A percentile compares a stretch with the other conserved stretches of the same genome.
Evolutionary conservation across 2,113 vertebrate genomes (phyloP).

Genomic region (Scomber japonicus): DNA sequence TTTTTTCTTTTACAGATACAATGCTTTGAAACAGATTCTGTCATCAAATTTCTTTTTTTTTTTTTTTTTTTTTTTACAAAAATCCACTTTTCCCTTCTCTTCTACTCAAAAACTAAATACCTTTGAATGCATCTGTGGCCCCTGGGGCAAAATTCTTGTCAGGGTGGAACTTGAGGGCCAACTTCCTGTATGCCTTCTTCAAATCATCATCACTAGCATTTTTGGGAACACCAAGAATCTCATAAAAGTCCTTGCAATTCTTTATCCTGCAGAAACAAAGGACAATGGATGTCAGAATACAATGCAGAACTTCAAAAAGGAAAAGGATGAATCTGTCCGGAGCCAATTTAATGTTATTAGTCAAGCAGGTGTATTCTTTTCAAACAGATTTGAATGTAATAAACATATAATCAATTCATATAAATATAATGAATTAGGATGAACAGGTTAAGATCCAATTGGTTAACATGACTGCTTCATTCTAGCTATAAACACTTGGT

Average conservation of each 20-base stretch:
- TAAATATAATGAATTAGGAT: too few species aligned
- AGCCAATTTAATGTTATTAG: background rate
- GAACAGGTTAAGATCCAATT: too few species aligned
- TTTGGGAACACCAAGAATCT: constrained; percentile 91
- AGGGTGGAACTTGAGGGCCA: constrained; percentile 95
- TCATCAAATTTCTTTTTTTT: background rate
- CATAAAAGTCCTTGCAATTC: constrained; percentile 95
- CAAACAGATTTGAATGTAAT: background rate
- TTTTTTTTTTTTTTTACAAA: background rate
- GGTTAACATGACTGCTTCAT: too few species aligned
- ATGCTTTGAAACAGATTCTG: background rate
- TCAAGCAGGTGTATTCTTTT: background rate
- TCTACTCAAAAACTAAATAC: constrained; percentile 67
- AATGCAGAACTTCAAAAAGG: background rate
- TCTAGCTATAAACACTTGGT: too few species aligned
- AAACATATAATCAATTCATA: too few species aligned
- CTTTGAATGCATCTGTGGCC: constrained; percentile 97
- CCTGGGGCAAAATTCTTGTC: constrained; percentile 97
- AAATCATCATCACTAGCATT: constrained; percentile 92
- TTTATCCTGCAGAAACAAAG: constrained; percentile 88
- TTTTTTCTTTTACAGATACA: too few species aligned
- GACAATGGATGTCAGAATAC: constrained; percentile 6
- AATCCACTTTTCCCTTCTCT: background rate
- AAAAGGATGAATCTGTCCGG: background rate
- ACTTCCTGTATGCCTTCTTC: constrained; percentile 93